phyloP scores from a whole-genome alignment of 2,113 vertebrate species.

The Hemichromis elongatus region DNA sequence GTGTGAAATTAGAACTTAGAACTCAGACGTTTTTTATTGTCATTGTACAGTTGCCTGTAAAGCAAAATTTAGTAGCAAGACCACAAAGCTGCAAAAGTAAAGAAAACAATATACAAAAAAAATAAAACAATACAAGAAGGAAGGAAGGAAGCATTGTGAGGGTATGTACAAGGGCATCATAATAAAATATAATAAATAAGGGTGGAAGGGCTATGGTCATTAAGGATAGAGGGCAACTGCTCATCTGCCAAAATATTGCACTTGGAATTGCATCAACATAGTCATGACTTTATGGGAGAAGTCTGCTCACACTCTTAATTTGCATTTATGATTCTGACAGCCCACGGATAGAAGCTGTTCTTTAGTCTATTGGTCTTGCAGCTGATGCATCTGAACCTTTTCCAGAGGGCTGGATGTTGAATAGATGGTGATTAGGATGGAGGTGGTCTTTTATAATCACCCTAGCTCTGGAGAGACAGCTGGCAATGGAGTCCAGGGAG shows the following conservation, averaged over 20 bases:
- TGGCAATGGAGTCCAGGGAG: background rate
- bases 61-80: too few relatives aligned
- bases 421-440: background rate
- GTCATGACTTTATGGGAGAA: background rate
- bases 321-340: background rate
- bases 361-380: background rate
- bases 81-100: background rate
- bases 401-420: background rate
- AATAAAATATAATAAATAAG: background rate
- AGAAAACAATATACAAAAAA: background rate
- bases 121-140: too few relatives aligned
- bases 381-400: background rate
- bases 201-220: background rate
- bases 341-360: background rate
- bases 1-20: background rate
- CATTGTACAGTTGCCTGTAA: too few relatives aligned
- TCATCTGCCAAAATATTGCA: background rate
- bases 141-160: background rate
- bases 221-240: background rate
- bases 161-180: too few relatives aligned
- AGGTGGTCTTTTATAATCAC: background rate
- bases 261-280: background rate
- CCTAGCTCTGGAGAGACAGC: background rate
- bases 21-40: too few relatives aligned
- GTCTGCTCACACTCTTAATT: background rate